Evolutionary conservation across 2,113 vertebrate genomes (phyloP).

Genomic region (Heloderma charlesbogerti): DNA sequence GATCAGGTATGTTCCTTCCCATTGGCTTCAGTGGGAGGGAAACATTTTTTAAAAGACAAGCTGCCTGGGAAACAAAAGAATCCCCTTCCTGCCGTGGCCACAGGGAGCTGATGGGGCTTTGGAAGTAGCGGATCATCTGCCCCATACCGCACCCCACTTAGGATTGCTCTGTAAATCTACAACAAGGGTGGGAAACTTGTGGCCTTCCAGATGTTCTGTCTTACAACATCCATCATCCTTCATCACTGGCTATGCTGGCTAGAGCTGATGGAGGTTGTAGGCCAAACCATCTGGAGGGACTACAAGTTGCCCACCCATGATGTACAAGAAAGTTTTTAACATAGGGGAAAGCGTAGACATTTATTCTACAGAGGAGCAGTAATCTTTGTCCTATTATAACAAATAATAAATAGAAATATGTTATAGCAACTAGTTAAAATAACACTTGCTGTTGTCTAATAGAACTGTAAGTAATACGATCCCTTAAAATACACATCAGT

Average conservation of each 20-base stretch:
- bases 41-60: background rate
- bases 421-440: background rate
- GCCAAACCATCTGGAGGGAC: too few species aligned
- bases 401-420: background rate
- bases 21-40: background rate
- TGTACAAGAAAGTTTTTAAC: background rate
- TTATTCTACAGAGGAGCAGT: constrained; percentile 16
- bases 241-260: too few species aligned
- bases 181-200: too few species aligned
- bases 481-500: background rate
- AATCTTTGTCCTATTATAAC: background rate
- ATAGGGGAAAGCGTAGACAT: background rate
- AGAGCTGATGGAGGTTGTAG: too few species aligned
- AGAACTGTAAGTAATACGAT: constrained; percentile 7
- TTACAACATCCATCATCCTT: too few species aligned
- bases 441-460: background rate
- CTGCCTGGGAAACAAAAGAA: too few species aligned
- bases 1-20: background rate
- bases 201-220: too few species aligned
- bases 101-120: background rate
- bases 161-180: background rate
- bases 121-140: too few species aligned
- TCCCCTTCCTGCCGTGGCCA: background rate
- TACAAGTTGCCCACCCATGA: too few species aligned
- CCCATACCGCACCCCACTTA: background rate